phyloP scores from a whole-genome alignment of 1,140 invertebrate genomes.

The Achatina immaculata region DNA sequence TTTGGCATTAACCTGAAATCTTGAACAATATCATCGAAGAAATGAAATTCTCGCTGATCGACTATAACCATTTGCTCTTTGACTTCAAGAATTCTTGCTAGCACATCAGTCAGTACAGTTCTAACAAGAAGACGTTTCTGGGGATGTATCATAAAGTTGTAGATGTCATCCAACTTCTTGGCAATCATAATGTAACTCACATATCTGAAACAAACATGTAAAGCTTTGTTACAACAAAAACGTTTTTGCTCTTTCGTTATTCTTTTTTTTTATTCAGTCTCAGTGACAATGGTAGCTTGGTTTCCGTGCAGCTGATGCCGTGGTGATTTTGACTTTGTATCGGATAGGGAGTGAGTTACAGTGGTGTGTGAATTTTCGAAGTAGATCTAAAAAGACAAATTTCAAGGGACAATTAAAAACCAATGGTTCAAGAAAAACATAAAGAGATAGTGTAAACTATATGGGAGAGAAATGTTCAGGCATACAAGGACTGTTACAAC shows the following conservation, averaged over 20 bases:
- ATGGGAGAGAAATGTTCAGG: too few species aligned
- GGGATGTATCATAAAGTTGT: slow-evolving; percentile 23
- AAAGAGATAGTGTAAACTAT: too few species aligned
- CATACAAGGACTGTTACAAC: too few species aligned
- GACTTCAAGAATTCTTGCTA: slow-evolving; percentile 3
- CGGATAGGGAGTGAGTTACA: too few species aligned
- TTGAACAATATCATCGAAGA: slow-evolving; percentile 14
- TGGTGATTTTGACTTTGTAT: too few species aligned
- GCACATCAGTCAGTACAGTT: neutral
- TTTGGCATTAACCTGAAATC: neutral
- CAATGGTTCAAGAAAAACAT: too few species aligned
- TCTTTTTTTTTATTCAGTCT: neutral
- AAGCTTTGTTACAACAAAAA: neutral
- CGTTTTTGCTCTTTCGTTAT: neutral
- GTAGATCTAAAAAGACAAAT: too few species aligned
- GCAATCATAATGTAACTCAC: slow-evolving; percentile 4
- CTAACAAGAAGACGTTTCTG: slow-evolving; percentile 22
- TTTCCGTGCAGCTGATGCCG: too few species aligned
- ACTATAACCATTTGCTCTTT: slow-evolving; percentile 17
- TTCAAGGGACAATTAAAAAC: too few species aligned
- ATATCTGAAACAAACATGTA: neutral
- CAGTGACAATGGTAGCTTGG: neutral
- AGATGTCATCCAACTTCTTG: slow-evolving; percentile 18
- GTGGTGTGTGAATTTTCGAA: too few species aligned
- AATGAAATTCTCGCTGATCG: slow-evolving; percentile 21